phyloP scores from a whole-genome alignment of 2,888 invertebrate genomes.

The Chrysodeixis includens region DNA sequence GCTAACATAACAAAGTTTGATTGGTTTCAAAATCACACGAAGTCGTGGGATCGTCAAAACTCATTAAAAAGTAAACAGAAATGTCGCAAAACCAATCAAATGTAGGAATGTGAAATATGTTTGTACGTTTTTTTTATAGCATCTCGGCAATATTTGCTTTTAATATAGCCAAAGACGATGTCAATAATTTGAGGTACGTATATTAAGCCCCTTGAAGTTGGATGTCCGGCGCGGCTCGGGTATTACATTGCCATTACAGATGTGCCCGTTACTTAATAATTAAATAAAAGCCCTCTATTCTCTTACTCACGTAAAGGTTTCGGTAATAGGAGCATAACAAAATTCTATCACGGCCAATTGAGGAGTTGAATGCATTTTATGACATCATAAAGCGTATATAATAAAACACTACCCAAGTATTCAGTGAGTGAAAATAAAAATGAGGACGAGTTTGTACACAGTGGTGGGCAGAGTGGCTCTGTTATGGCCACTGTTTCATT shows the following conservation, averaged over 20 bases:
- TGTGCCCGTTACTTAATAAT: not conserved
- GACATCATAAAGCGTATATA: conserved; percentile 65
- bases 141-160: conserved; percentile 50
- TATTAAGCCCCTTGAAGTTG: not conserved
- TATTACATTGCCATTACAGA: not conserved
- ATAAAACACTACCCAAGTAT: conserved; percentile 69
- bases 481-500: conserved; percentile 76
- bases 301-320: not conserved
- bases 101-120: conserved; percentile 47
- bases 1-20: conserved; percentile 83
- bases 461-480: conserved; percentile 62
- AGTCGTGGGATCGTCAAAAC: conserved; percentile 79
- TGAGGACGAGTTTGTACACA: conserved; percentile 62
- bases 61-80: conserved; percentile 88
- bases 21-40: conserved; percentile 84
- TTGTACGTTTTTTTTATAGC: conserved; percentile 53
- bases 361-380: conserved; percentile 67
- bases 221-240: not conserved
- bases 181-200: not conserved
- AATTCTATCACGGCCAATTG: conserved; percentile 58
- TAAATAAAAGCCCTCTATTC: not conserved
- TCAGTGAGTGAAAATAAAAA: conserved; percentile 76
- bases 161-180: conserved; percentile 2
- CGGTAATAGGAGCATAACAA: conserved; percentile 10
- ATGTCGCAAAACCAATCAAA: conserved; percentile 82